Conservation (phyloP, 2,113 vertebrate genomes). For the Catharus minimus region DNA sequence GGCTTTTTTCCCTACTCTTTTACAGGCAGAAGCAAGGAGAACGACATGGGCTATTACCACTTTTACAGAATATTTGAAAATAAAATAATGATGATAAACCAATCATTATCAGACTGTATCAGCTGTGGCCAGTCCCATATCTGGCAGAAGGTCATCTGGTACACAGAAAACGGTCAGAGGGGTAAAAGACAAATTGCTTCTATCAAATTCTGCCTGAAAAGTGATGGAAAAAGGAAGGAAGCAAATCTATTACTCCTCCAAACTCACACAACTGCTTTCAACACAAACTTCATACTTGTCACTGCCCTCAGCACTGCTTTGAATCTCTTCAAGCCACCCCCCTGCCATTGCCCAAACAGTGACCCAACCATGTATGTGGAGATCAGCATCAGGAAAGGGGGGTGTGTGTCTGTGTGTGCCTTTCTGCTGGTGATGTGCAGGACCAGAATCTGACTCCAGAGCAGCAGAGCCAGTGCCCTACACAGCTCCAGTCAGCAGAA, state of each 20-base stretch:
- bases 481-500: not conserved
- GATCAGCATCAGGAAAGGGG: not conserved
- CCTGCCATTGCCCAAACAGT: not conserved
- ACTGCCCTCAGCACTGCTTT: not conserved
- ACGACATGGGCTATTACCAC: not conserved
- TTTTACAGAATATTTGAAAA: not conserved
- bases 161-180: not conserved
- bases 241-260: not conserved
- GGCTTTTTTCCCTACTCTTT: not conserved
- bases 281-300: not conserved
- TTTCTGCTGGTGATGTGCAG: not conserved
- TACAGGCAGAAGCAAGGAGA: not conserved
- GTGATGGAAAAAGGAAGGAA: not conserved
- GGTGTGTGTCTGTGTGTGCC: not conserved
- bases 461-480: not conserved
- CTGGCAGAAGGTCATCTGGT: not conserved
- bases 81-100: not conserved
- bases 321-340: not conserved
- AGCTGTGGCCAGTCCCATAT: not conserved
- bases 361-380: accelerated
- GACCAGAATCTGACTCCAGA: not conserved
- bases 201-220: not conserved
- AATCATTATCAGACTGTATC: not conserved
- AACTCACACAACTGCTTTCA: not conserved
- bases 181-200: not conserved